Base-by-base conservation (phyloP, 2,888 invertebrate species). In the Thymelicus acteon region DNA sequence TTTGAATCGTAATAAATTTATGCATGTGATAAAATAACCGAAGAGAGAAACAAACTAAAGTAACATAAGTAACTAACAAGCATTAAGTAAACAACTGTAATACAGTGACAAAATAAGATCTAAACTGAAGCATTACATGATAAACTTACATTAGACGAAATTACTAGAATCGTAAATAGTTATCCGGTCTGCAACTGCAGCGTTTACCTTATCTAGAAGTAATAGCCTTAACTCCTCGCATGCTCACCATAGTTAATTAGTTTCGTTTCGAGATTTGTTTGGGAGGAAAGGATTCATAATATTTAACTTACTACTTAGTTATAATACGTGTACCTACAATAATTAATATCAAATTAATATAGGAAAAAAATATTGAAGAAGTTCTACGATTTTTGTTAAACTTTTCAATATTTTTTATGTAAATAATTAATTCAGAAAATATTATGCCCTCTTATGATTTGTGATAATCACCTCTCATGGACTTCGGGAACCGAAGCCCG, bases 231-330 rank as follows among this genome's bases (percentile, higher is more conserved):
- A 74, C 74, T 73, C 75, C 60, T 63, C 58, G 69, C 69, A 72
- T 72, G 75, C 69, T 61, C 71, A 67, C 70, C 68, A 66, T 39
- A 19, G 74, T 74, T 75, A 73, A 75, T 76, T 74, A 75, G 69
- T 74, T 75, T 72, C 64, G 68, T 73, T 60, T 58, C 57, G 61
- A 72, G 73, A 73, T 74, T 75, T 72, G 70, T 71, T 74, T 72
- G 57, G 48, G 58, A 39, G 57, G 47, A 67, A 61, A 52, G 31
- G 52, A 52, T 52, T 61, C 40, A 67, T 67, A 40, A 66, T 66
- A 66, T 15, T 13, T n/a, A n/a, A n/a, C n/a, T n/a, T n/a, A n/a
- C n/a, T n/a, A n/a, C n/a, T n/a, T n/a, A n/a, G n/a, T n/a, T n/a
- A n/a, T n/a, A n/a, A n/a, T n/a, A n/a, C n/a, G n/a, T n/a, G 31